Evolutionary conservation across 2,888 invertebrate genomes (phyloP).

Genomic region (Zeuzera pyrina): DNA sequence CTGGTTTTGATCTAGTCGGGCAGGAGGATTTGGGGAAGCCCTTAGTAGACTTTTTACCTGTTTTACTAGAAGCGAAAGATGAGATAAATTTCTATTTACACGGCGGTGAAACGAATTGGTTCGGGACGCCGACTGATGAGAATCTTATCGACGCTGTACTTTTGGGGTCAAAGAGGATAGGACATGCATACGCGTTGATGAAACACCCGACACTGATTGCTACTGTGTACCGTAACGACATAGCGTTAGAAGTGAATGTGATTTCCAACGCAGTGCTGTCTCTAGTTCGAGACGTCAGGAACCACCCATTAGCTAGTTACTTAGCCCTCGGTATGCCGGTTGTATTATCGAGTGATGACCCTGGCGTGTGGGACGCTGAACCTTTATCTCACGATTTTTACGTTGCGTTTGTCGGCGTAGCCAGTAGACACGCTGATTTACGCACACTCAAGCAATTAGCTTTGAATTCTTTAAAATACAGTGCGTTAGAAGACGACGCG

Average conservation of each 20-base stretch:
- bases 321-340: conserved; percentile 80
- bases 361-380: conserved; percentile 82
- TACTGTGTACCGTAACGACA: conserved; percentile 68
- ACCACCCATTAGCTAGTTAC: conserved; percentile 80
- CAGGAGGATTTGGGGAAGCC: conserved; percentile 83
- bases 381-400: conserved; percentile 86
- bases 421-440: conserved; percentile 78
- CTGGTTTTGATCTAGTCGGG: conserved; percentile 87
- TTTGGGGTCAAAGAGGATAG: conserved; percentile 81
- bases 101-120: conserved; percentile 87
- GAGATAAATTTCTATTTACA: conserved; percentile 81
- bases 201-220: conserved; percentile 80
- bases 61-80: conserved; percentile 60
- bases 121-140: conserved; percentile 76
- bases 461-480: conserved; percentile 81
- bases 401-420: conserved; percentile 82
- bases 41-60: conserved; percentile 71
- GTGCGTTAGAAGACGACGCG: conserved; percentile 49
- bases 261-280: conserved; percentile 85
- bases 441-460: conserved; percentile 82
- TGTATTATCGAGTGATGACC: conserved; percentile 85
- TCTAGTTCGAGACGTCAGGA: conserved; percentile 80
- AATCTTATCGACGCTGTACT: conserved; percentile 85
- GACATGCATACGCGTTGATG: conserved; percentile 81
- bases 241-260: conserved; percentile 84